These are phyloP conservation scores for Zaprionus lineosus DNA, from an alignment of 2,888 invertebrate species.

Conservation along the genomic window DNA sequence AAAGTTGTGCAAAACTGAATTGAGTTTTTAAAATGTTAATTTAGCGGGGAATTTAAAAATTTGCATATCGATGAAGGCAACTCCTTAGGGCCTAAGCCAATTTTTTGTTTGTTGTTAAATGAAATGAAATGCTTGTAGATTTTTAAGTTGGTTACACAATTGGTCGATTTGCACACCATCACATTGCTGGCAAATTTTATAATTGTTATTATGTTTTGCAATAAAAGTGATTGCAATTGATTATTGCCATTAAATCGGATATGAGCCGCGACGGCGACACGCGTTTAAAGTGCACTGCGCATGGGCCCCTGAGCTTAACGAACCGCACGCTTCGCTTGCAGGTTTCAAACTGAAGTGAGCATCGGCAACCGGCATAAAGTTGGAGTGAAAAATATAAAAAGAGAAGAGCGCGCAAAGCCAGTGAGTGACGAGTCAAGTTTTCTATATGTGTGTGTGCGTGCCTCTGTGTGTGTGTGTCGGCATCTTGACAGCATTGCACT, in stretches of 20 bases:
- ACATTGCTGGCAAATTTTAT: slow-evolving; percentile 36
- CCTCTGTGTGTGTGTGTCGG: slow-evolving; percentile 8
- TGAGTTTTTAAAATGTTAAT: slow-evolving; percentile 29
- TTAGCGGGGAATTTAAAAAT: slow-evolving; percentile 20
- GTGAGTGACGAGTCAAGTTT: slow-evolving; percentile 9
- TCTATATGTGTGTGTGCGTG: slow-evolving; percentile 1
- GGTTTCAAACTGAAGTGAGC: slow-evolving; percentile 44
- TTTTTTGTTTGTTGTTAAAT: too few relatives aligned
- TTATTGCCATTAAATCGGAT: slow-evolving; percentile 43
- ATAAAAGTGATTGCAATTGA: slow-evolving; percentile 46
- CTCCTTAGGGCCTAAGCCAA: slow-evolving; percentile 21
- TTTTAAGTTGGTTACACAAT: slow-evolving; percentile 37
- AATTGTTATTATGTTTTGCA: slow-evolving; percentile 55
- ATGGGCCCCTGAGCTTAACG: slow-evolving; percentile 35
- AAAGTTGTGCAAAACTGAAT: slow-evolving; percentile 9
- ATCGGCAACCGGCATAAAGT: slow-evolving; percentile 25
- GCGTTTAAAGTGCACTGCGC: slow-evolving; percentile 32
- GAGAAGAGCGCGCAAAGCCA: neutral
- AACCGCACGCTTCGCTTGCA: slow-evolving; percentile 53
- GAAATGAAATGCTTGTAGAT: too few relatives aligned
- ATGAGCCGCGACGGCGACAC: slow-evolving; percentile 51
- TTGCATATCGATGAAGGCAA: slow-evolving; percentile 37
- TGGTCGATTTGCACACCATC: slow-evolving; percentile 43
- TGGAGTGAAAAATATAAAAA: slow-evolving; percentile 13
- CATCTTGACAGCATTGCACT: slow-evolving; percentile 17